phyloP scores from a whole-genome alignment of 2,797 vertebrate genomes.

The Adrianichthys oophorus region DNA sequence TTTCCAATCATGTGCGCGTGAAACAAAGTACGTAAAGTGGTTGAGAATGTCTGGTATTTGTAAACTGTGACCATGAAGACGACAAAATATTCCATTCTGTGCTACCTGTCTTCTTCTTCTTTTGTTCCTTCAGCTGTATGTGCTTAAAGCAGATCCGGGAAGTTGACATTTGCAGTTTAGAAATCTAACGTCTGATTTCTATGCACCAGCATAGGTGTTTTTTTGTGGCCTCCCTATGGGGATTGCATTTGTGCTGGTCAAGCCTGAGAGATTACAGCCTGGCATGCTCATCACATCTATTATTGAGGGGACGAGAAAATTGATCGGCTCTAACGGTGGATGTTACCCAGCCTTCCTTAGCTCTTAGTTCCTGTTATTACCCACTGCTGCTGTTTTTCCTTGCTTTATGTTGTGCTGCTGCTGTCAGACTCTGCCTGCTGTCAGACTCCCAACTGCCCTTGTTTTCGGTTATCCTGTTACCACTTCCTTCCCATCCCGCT shows the following conservation, averaged over 20 bases:
- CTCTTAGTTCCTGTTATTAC: conserved; percentile 24
- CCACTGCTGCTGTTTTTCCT: conserved; percentile 18
- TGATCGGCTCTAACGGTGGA: conserved; percentile 66
- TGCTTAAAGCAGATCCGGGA: conserved; percentile 37
- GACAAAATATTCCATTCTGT: conserved; percentile 33
- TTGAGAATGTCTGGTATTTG: conserved; percentile 5
- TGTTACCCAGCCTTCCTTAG: conserved; percentile 44
- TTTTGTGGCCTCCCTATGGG: conserved; percentile 40
- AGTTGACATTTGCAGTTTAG: conserved; percentile 14
- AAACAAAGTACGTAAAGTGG: background rate
- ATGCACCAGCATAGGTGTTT: conserved; percentile 1
- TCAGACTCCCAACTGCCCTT: conserved; percentile 18
- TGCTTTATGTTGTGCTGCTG: no score
- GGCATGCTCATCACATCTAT: conserved; percentile 72
- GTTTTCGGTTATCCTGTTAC: conserved; percentile 36
- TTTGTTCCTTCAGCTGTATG: conserved; percentile 6
- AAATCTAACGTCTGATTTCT: conserved; percentile 12
- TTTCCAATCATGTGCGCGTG: no score
- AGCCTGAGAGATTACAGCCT: conserved; percentile 70
- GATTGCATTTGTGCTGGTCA: conserved; percentile 68
- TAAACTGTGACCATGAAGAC: conserved; percentile 27
- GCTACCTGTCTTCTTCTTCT: conserved; percentile 27
- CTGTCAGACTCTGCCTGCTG: no score
- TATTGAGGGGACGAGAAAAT: conserved; percentile 72
- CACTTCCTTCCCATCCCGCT: conserved; percentile 12